Conservation (phyloP, 2,113 vertebrate genomes). For the Nerophis ophidion region DNA sequence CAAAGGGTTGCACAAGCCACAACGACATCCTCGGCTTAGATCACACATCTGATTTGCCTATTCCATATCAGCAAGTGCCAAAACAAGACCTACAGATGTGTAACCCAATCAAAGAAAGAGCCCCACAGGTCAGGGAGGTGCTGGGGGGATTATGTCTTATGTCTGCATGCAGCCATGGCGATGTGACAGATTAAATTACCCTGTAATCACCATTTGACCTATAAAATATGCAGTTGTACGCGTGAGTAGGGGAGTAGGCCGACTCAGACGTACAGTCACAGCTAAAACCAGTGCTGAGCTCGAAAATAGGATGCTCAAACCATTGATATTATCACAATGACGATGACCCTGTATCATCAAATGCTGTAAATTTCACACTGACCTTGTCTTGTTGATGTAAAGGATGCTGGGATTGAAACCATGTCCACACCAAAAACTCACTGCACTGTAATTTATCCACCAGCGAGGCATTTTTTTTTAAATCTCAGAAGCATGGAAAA, state of each 20-base stretch:
- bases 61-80: background rate
- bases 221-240: slow-evolving; percentile 19
- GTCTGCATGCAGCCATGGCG: slow-evolving; percentile 20
- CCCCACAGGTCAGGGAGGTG: slow-evolving; percentile 16
- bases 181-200: slow-evolving; percentile 39
- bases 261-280: slow-evolving; percentile 3
- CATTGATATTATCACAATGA: too few species aligned
- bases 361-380: too few species aligned
- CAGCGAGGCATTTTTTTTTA: too few species aligned
- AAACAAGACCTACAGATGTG: background rate
- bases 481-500: too few species aligned
- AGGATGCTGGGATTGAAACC: background rate
- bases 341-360: background rate
- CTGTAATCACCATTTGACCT: slow-evolving; percentile 41
- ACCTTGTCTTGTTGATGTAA: background rate
- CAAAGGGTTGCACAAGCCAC: too few species aligned
- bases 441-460: too few species aligned
- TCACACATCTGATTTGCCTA: background rate
- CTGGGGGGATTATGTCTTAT: slow-evolving; percentile 32
- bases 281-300: background rate
- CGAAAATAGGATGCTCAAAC: background rate
- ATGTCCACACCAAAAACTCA: too few species aligned
- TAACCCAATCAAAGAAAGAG: slow-evolving; percentile 21
- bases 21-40: too few species aligned
- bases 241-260: slow-evolving; percentile 1